Evolutionary conservation across 2,888 invertebrate genomes (phyloP).

Genomic region (Diaphora mendica): DNA sequence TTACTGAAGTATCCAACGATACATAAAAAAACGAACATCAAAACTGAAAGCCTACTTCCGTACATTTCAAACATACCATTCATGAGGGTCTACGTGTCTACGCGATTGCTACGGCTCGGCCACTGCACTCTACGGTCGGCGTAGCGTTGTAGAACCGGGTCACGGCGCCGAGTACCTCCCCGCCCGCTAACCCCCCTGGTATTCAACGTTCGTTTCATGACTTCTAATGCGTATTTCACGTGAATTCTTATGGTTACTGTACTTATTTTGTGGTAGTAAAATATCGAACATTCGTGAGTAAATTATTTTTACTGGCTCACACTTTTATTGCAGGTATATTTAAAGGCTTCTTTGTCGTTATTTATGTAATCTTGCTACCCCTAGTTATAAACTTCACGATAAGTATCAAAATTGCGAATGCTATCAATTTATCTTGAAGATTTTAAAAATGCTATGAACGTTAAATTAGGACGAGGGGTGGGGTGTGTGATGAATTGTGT

Average conservation of each 20-base stretch:
- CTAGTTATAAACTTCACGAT: not conserved
- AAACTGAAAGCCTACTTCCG: slow-evolving; percentile 37
- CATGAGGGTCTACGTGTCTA: slow-evolving; percentile 56
- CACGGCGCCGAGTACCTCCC: slow-evolving; percentile 59
- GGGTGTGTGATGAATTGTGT: not conserved
- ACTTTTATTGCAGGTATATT: slow-evolving; percentile 21
- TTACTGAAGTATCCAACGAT: not conserved
- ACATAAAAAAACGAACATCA: slow-evolving; percentile 28
- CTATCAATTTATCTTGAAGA: slow-evolving; percentile 9
- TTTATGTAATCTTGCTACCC: slow-evolving; percentile 11
- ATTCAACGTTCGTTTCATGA: slow-evolving; percentile 34
- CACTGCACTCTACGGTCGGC: slow-evolving; percentile 77
- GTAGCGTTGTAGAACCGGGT: slow-evolving; percentile 74
- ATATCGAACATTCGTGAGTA: slow-evolving; percentile 29
- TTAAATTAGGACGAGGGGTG: not conserved
- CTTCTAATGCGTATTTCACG: slow-evolving; percentile 45
- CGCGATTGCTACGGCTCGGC: slow-evolving; percentile 65
- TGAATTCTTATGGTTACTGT: slow-evolving; percentile 41
- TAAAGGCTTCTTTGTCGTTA: slow-evolving; percentile 7
- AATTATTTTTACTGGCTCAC: slow-evolving; percentile 35
- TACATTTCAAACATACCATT: slow-evolving; percentile 49
- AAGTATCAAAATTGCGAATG: not conserved
- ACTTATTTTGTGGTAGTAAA: slow-evolving; percentile 29
- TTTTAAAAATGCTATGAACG: not conserved
- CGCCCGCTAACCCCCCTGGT: slow-evolving; percentile 39